Evolutionary conservation across 2,888 invertebrate species (phyloP), one percentile per base, ranked within the genome.

Genomic region (Agrotis ipsilon): DNA sequence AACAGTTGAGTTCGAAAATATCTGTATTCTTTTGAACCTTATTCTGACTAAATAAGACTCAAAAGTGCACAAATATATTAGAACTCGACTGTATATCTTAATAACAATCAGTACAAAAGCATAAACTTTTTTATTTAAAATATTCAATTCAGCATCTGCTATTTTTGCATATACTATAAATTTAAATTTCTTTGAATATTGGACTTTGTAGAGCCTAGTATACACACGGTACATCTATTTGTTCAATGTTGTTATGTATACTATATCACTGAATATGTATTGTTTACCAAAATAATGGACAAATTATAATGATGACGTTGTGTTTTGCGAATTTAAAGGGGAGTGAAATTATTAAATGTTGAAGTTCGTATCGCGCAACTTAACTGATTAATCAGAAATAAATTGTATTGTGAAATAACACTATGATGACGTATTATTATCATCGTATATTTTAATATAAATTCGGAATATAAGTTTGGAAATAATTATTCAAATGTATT

Each of bases 261-360:
- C 87, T 87, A 84, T 81, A 85, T 88, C 71, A 81, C 71, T 81
- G 68, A 80, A 74, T 90, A 87, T 89, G 81, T 89, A 90, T 89
- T 89, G 86, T 88, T 90, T 88, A 86, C 82, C 59, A 82, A 68
- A 73, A 83, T 87, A 75, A 73, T 70, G 68, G 83, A 84, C 85
- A 85, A 81, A 86, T 84, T 88, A 85, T 86, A 78, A 73, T 80
- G 60, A 84, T 83, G 68, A 87, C 80, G 92, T 93, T 93, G 91
- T 90, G 89, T 92, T 92, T 92, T 87, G 88, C 89, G 87, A 92
- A 90, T 92, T 90, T 92, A 92, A 78, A 85, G 83, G 89, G 89
- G 87, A 87, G 86, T 88, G 87, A 86, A 88, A 84, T 82, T 87
- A 85, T 86, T 73, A 49, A 72, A 68, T 78, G 72, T 70, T 77